Conservation (phyloP, 2,797 vertebrate species). For the Gouania willdenowi region DNA sequence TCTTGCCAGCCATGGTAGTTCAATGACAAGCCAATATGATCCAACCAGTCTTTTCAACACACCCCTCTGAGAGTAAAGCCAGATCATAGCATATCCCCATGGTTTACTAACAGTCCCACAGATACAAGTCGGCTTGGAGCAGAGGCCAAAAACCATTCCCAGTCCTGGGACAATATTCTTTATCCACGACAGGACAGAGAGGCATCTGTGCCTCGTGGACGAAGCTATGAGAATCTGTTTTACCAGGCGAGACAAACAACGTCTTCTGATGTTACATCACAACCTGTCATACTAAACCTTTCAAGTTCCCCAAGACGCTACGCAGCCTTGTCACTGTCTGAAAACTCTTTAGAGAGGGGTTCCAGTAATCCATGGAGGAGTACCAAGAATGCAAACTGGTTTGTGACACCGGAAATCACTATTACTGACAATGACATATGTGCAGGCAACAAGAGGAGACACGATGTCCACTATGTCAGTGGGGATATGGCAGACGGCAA, state of each 20-base stretch:
- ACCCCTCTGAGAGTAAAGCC: slow-evolving; percentile 69
- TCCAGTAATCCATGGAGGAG: slow-evolving; percentile 73
- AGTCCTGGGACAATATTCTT: slow-evolving; percentile 96
- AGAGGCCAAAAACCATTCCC: slow-evolving; percentile 87
- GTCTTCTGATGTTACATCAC: slow-evolving; percentile 78
- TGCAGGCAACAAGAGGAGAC: slow-evolving; percentile 67
- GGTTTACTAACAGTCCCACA: slow-evolving; percentile 78
- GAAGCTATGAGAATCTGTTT: slow-evolving; percentile 91
- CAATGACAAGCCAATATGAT: slow-evolving; percentile 71
- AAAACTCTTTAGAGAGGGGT: slow-evolving; percentile 86
- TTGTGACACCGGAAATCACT: slow-evolving; percentile 94
- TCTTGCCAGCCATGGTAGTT: slow-evolving; percentile 74
- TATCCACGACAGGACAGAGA: slow-evolving; percentile 77
- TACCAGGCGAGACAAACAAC: slow-evolving; percentile 75
- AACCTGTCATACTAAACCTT: slow-evolving; percentile 90
- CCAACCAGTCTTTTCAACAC: slow-evolving; percentile 74
- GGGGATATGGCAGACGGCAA: slow-evolving; percentile 76
- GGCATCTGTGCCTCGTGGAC: slow-evolving; percentile 82
- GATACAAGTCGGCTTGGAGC: slow-evolving; percentile 80
- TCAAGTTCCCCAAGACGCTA: slow-evolving; percentile 95
- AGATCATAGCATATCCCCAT: slow-evolving; percentile 77
- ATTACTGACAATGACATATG: slow-evolving; percentile 95
- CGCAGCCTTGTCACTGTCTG: slow-evolving; percentile 90
- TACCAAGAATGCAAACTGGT: slow-evolving; percentile 83
- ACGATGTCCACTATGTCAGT: slow-evolving; percentile 73